Conservation (phyloP, 2,888 invertebrate genomes). For the Mesodorylaimus sp. region DNA sequence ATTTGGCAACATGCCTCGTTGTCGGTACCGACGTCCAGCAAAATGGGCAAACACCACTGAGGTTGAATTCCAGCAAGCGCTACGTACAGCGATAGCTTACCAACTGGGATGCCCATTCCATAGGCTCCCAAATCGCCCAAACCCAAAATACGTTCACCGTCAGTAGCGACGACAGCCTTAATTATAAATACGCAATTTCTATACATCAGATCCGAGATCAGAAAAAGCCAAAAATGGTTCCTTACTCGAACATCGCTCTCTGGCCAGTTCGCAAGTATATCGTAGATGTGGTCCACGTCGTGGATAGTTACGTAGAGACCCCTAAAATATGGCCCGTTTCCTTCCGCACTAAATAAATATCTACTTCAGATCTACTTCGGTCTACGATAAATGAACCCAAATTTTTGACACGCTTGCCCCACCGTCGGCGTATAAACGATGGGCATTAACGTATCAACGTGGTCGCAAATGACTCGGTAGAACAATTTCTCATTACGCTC, state of each 20-base stretch:
- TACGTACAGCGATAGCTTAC: conserved; percentile 87
- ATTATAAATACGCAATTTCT: conserved; percentile 38
- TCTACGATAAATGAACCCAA: conserved; percentile 61
- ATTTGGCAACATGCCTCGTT: conserved; percentile 44
- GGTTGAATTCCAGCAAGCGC: conserved; percentile 92
- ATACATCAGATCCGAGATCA: background rate
- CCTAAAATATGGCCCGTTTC: conserved; percentile 23
- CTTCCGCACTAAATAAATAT: conserved; percentile 8
- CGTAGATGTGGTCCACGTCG: conserved; percentile 73
- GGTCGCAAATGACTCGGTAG: conserved; percentile 65
- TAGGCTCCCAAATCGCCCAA: conserved; percentile 79
- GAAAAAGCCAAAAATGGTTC: too few relatives aligned
- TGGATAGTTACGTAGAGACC: conserved; percentile 89
- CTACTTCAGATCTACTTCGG: conserved; percentile 43
- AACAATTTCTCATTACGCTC: conserved; percentile 91
- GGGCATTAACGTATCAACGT: conserved; percentile 82
- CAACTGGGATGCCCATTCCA: conserved; percentile 97
- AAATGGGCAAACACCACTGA: conserved; percentile 77
- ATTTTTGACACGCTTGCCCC: conserved; percentile 89
- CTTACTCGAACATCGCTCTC: conserved; percentile 37
- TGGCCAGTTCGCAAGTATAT: conserved; percentile 79
- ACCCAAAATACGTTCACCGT: conserved; percentile 91
- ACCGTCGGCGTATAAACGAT: conserved; percentile 98
- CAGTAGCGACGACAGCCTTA: conserved; percentile 60
- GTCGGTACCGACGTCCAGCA: conserved; percentile 83